These are phyloP conservation scores for Alethe castanea DNA, from an alignment of 2,113 vertebrate genomes.

Conservation along the genomic window DNA sequence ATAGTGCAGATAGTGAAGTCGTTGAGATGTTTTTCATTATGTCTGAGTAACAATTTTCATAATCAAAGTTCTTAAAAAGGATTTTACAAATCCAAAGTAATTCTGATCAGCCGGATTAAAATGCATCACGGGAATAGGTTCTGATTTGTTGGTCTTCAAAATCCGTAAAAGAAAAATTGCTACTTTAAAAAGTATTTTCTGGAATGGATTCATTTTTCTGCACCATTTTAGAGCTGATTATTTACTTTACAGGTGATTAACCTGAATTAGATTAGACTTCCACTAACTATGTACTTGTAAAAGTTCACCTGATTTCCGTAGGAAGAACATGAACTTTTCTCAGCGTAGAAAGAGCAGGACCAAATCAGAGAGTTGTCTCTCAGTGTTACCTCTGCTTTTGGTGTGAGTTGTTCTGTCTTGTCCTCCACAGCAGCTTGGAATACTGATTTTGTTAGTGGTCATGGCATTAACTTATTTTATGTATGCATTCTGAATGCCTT, in stretches of 20 bases:
- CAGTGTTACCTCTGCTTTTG: not conserved
- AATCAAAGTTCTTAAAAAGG: slow-evolving; percentile 2
- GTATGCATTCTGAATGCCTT: not conserved
- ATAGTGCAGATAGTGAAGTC: not conserved
- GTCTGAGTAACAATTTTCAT: not conserved
- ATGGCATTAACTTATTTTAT: not conserved
- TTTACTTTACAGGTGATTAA: not conserved
- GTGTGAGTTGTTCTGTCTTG: not conserved
- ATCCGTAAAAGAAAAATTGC: not conserved
- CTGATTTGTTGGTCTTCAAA: not conserved
- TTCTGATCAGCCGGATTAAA: not conserved
- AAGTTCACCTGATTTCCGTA: not conserved
- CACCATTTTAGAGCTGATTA: not conserved
- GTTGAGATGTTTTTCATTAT: not conserved
- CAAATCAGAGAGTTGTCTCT: not conserved
- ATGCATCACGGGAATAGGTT: not conserved
- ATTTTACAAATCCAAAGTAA: slow-evolving; percentile 13
- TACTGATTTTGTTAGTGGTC: not conserved
- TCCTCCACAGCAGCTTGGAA: not conserved
- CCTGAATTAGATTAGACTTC: not conserved
- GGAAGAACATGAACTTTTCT: not conserved
- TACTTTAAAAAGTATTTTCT: not conserved
- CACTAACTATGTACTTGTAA: not conserved
- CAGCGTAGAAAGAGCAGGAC: not conserved
- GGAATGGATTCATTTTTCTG: not conserved